Evolutionary conservation across 2,113 vertebrate genomes (phyloP).

Genomic region (Myotis brandtii): DNA sequence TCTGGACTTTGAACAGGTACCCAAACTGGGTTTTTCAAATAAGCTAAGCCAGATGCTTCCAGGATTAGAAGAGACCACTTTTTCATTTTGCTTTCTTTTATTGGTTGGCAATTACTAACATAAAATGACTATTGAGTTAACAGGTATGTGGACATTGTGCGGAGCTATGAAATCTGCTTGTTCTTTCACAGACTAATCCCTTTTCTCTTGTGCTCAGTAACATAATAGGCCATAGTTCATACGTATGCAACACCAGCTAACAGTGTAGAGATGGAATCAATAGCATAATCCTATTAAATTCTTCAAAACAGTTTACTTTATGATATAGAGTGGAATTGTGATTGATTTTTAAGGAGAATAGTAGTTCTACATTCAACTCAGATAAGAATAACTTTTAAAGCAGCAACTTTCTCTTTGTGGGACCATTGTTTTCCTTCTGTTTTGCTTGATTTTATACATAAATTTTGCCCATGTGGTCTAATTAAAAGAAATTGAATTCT

Average conservation of each 20-base stretch:
- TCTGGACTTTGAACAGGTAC: neutral
- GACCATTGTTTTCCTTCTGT: neutral
- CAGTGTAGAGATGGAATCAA: conserved; percentile 85
- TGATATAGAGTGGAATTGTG: conserved; percentile 84
- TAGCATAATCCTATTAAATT: conserved; percentile 89
- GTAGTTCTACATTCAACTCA: conserved; percentile 71
- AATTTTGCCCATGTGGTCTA: conserved; percentile 27
- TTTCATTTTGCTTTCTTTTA: conserved; percentile 69
- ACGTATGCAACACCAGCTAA: conserved; percentile 78
- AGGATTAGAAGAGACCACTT: neutral
- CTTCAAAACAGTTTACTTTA: conserved; percentile 83
- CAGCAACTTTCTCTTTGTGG: conserved; percentile 17
- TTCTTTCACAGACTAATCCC: conserved; percentile 84
- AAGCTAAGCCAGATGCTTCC: conserved; percentile 18
- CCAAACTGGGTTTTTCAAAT: conserved; percentile 10
- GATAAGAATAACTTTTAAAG: conserved; percentile 67
- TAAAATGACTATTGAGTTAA: conserved; percentile 73
- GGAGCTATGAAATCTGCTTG: conserved; percentile 79
- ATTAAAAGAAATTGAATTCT: conserved; percentile 58
- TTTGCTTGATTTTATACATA: conserved; percentile 38
- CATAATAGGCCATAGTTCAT: conserved; percentile 80
- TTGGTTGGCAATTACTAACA: conserved; percentile 76
- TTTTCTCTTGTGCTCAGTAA: conserved; percentile 81
- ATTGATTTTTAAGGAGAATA: conserved; percentile 84
- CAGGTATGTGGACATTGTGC: conserved; percentile 64